Evolutionary conservation across 2,888 invertebrate species (phyloP).

Genomic region (Gastrophysa polygoni): DNA sequence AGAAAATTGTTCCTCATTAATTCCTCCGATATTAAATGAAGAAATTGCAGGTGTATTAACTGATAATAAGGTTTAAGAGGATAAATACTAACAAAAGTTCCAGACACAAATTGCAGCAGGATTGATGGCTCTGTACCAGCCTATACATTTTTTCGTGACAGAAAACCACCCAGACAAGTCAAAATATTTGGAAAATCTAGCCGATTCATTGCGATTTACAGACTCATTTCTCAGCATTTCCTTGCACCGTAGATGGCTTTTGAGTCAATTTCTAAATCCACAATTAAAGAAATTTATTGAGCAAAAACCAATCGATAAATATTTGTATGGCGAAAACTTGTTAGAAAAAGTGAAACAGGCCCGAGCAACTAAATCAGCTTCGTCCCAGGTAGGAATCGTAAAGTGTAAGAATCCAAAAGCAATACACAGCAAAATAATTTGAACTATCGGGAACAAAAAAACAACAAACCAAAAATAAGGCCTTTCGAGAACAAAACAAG

Average conservation of each 20-base stretch:
- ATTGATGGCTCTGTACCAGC: neutral
- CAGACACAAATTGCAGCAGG: neutral
- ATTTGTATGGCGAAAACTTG: conserved; percentile 13
- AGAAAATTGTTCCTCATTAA: neutral
- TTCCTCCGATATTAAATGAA: too few relatives aligned
- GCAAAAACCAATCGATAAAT: neutral
- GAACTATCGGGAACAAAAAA: too few relatives aligned
- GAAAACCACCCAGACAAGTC: neutral
- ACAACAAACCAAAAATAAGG: too few relatives aligned
- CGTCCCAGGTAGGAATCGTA: conserved; percentile 1
- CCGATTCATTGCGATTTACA: neutral
- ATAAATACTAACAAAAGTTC: neutral
- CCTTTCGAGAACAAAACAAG: too few relatives aligned
- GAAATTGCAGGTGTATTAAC: neutral
- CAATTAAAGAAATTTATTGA: conserved; percentile 9
- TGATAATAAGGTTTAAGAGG: neutral
- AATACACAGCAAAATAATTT: too few relatives aligned
- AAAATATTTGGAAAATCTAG: neutral
- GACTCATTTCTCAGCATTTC: neutral
- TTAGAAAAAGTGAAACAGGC: neutral
- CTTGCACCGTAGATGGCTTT: neutral
- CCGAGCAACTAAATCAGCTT: neutral
- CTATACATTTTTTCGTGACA: neutral
- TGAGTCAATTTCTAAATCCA: neutral
- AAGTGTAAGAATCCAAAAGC: neutral